These are phyloP conservation scores for Hypsopygia costalis DNA, from an alignment of 2,888 invertebrate genomes.

Conservation along the genomic window DNA sequence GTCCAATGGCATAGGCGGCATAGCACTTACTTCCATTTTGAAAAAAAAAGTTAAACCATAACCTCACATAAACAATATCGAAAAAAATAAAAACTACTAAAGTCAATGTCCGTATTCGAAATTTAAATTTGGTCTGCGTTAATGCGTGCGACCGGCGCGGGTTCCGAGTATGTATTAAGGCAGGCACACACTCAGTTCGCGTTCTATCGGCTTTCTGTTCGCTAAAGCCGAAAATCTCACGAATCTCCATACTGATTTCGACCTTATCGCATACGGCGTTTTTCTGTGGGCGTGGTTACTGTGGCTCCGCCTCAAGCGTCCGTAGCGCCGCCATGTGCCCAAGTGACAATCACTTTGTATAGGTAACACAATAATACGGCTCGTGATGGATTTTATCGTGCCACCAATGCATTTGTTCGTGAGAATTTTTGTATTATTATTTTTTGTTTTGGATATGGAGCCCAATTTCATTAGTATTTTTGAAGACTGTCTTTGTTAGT, in stretches of 20 bases:
- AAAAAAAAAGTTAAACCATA: conserved; percentile 31
- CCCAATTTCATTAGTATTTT: no score
- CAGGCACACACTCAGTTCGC: conserved; percentile 48
- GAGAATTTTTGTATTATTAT: conserved; percentile 38
- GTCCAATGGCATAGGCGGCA: conserved; percentile 84
- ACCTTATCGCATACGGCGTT: conserved; percentile 62
- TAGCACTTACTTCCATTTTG: conserved; percentile 82
- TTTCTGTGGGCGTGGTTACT: conserved; percentile 59
- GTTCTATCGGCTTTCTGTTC: conserved; percentile 50
- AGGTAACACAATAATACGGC: conserved; percentile 80
- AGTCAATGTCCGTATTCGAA: conserved; percentile 22
- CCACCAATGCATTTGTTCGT: conserved; percentile 70
- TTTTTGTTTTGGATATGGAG: neutral
- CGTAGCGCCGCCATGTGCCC: conserved; percentile 65
- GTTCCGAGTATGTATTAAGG: conserved; percentile 65
- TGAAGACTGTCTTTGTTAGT: no score
- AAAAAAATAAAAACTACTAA: conserved; percentile 11
- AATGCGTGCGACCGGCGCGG: conserved; percentile 66
- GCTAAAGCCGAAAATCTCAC: conserved; percentile 68
- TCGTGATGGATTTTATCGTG: conserved; percentile 79
- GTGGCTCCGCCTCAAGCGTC: conserved; percentile 56
- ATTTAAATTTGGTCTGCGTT: conserved; percentile 40
- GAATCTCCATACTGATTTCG: conserved; percentile 66
- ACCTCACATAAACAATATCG: conserved; percentile 33
- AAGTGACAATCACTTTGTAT: conserved; percentile 80